These are phyloP conservation scores for Takifugu ocellatus DNA, from an alignment of 2,797 vertebrate genomes.

Conservation along the genomic window DNA sequence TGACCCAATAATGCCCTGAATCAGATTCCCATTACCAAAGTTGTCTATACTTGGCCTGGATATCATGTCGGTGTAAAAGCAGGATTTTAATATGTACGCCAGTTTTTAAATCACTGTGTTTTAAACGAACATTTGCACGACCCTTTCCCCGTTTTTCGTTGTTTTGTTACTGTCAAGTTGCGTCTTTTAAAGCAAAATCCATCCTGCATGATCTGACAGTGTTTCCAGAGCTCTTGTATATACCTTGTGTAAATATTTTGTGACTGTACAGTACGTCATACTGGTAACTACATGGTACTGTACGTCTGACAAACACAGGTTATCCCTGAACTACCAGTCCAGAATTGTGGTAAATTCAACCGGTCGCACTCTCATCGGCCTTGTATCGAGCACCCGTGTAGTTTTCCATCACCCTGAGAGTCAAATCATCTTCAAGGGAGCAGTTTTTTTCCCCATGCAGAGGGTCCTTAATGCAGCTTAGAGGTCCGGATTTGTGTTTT, in stretches of 20 bases:
- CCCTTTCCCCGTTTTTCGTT: conserved; percentile 60
- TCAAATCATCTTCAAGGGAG: conserved; percentile 12
- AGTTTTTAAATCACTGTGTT: conserved; percentile 53
- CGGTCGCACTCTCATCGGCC: conserved; percentile 58
- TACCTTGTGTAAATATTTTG: conserved; percentile 93
- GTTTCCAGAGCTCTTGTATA: conserved; percentile 90
- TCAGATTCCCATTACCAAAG: conserved; percentile 75
- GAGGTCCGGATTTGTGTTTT: conserved; percentile 49
- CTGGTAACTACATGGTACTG: conserved; percentile 64
- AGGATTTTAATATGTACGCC: conserved; percentile 37
- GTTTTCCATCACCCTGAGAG: conserved; percentile 32
- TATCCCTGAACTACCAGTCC: conserved; percentile 33
- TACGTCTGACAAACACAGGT: conserved; percentile 49
- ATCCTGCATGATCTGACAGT: conserved; percentile 89
- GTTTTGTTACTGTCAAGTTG: conserved; percentile 69
- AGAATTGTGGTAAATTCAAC: conserved; percentile 46
- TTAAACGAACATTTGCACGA: conserved; percentile 63
- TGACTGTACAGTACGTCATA: conserved; percentile 75
- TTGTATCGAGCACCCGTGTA: conserved; percentile 47
- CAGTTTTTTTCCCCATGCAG: neutral
- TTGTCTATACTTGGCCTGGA: conserved; percentile 45
- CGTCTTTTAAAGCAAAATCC: conserved; percentile 52
- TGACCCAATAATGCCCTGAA: conserved; percentile 11
- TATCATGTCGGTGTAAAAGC: conserved; percentile 29
- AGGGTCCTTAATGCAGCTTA: conserved; percentile 34